phyloP scores from a whole-genome alignment of 2,797 vertebrate species.

The Brotula barbata region DNA sequence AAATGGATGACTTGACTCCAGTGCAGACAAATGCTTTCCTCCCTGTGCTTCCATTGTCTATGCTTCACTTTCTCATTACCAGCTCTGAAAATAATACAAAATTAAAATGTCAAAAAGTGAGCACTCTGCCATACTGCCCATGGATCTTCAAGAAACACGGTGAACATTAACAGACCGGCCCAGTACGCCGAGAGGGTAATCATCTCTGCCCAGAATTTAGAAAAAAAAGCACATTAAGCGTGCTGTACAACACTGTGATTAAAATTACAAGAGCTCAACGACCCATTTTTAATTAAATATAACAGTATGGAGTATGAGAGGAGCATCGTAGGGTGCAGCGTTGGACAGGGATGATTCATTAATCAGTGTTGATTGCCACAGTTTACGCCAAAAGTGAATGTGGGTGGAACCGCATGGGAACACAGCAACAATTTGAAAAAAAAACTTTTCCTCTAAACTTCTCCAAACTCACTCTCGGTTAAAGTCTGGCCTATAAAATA shows the following conservation, averaged over 20 bases:
- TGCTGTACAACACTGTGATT: conserved; percentile 25
- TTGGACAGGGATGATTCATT: conserved; percentile 5
- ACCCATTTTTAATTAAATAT: conserved; percentile 7
- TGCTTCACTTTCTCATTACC: neutral
- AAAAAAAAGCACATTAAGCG: conserved; percentile 36
- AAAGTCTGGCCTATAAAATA: neutral
- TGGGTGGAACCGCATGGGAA: no score
- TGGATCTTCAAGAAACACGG: conserved; percentile 56
- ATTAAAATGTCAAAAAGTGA: conserved; percentile 16
- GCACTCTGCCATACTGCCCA: neutral
- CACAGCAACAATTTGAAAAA: no score
- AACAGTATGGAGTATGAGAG: conserved; percentile 4
- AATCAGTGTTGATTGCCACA: conserved; percentile 44
- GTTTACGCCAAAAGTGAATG: conserved; percentile 32
- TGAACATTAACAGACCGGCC: conserved; percentile 40
- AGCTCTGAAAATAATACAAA: conserved; percentile 1
- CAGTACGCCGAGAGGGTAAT: conserved; percentile 39
- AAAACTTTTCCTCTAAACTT: no score
- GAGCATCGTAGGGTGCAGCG: neutral
- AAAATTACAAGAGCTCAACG: conserved; percentile 16
- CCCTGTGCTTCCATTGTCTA: no score
- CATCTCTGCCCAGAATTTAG: conserved; percentile 34
- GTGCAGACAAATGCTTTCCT: neutral
- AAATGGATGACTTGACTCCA: no score
- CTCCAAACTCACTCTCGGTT: no score